Evolutionary conservation across 2,888 invertebrate species (phyloP).

Genomic region (Nomada lathburiana): DNA sequence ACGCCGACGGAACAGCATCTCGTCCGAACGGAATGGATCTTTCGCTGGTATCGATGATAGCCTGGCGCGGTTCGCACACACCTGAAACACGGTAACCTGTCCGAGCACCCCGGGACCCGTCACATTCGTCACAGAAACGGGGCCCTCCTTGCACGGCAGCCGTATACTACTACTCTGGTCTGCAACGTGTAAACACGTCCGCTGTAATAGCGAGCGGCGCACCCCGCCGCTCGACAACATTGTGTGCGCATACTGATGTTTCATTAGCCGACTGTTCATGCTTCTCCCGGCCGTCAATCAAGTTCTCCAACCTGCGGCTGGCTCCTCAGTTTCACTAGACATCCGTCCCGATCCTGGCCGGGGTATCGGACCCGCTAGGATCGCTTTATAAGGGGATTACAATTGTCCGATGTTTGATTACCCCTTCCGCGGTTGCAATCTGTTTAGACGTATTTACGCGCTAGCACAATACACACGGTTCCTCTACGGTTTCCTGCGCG

Average conservation of each 20-base stretch:
- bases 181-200: conserved; percentile 71
- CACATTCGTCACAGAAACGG: conserved; percentile 63
- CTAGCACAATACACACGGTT: conserved; percentile 2
- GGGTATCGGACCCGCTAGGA: conserved; percentile 70
- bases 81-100: conserved; percentile 59
- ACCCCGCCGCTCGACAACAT: conserved; percentile 60
- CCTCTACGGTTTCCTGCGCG: not conserved
- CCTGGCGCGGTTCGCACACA: not conserved
- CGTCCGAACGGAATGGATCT: conserved; percentile 9
- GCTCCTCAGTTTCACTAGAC: conserved; percentile 69
- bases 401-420: conserved; percentile 76
- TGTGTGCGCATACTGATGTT: conserved; percentile 82
- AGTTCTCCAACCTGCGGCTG: conserved; percentile 76
- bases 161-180: conserved; percentile 46
- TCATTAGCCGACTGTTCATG: conserved; percentile 82
- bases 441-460: conserved; percentile 63
- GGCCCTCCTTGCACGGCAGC: conserved; percentile 35
- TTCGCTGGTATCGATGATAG: conserved; percentile 41
- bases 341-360: conserved; percentile 46
- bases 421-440: conserved; percentile 65
- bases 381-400: conserved; percentile 78
- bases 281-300: conserved; percentile 81
- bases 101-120: conserved; percentile 52
- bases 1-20: conserved; percentile 12
- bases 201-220: conserved; percentile 76